phyloP scores from a whole-genome alignment of 1,140 invertebrate genomes.

The Xylocopa sonorina region DNA sequence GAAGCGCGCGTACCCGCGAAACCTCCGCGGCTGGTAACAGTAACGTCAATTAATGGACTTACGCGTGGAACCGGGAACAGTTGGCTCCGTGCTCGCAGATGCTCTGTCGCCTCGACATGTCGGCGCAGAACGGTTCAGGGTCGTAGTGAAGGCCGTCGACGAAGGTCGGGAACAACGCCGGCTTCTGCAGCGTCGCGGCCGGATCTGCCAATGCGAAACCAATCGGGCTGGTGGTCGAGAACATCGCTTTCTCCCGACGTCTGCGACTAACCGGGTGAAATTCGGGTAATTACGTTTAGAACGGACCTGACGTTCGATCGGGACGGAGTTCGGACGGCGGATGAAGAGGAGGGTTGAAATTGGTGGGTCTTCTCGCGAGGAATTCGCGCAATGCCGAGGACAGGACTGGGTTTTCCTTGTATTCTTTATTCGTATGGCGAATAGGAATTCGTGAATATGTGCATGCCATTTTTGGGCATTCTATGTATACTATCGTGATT shows the following conservation, averaged over 20 bases:
- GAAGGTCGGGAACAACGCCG: conserved; percentile 73
- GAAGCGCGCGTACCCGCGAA: background rate
- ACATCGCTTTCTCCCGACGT: conserved; percentile 68
- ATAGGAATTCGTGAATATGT: no score
- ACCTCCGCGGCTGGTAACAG: background rate
- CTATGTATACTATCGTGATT: background rate
- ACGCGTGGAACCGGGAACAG: conserved; percentile 74
- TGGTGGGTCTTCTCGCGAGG: background rate
- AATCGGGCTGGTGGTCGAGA: conserved; percentile 70
- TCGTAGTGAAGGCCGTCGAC: conserved; percentile 74
- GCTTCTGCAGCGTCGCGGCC: conserved; percentile 70
- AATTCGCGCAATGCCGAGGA: background rate
- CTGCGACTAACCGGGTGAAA: conserved; percentile 65
- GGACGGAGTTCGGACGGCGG: background rate
- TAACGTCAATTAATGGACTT: conserved; percentile 44
- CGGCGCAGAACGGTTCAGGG: conserved; percentile 70
- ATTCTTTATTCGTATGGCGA: no score
- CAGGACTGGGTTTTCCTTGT: no score
- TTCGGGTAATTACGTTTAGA: conserved; percentile 53
- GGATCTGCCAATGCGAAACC: conserved; percentile 74
- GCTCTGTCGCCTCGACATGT: conserved; percentile 68
- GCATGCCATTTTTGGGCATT: no score
- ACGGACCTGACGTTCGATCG: background rate
- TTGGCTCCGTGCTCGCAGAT: conserved; percentile 73
- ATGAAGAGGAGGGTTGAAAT: background rate